Evolutionary conservation across 2,113 vertebrate genomes (phyloP), one percentile per base, ranked within the genome.

Genomic region (Seriola quinqueradiata): DNA sequence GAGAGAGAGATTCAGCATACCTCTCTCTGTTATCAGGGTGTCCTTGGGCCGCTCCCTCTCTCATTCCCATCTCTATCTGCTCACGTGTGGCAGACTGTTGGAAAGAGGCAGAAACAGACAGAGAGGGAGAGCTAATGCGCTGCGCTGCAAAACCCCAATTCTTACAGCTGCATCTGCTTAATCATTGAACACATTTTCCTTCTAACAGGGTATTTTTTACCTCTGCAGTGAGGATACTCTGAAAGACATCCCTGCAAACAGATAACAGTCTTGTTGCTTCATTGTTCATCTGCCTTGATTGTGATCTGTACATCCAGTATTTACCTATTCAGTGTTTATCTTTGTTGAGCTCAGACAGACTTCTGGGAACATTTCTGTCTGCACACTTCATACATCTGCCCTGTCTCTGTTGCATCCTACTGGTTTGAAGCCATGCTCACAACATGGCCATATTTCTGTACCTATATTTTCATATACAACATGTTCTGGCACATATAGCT

Each of bases 1-100:
- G 73, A 70, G 48, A 67, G 50, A 69, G 61, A 78, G 84, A 50
- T 66, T 68, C 14, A 67, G 75, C 65, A 86, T 80, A 52, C 75
- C 38, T 8, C 57, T 77, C 40, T 55, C 50, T 66, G 36, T 84
- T 85, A 82, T 88, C 83, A 85, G 67, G 38, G 85, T 85, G 87
- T 85, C 85, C 81, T 89, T 88, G 83, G 76, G 66, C 77, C 6
- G 77, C 82, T 86, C 79, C 74, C 70, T 86, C 50, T 83, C 71
- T 75, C 59, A 79, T 81, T 90, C 72, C 75, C 65, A 86, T 85
- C 76, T 83, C 66, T 64, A 52, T 85, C 75, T 82, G 73, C 65
- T 87, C 83, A 69, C n/a, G 36, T 82, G 86, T 82, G 70, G 70
- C 67, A 81, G 63, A 44, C 78, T 59, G 71, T 61, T 81, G 87